Evolutionary conservation across 2,797 vertebrate genomes (phyloP), one percentile per base, ranked within the genome.

Genomic region (Pterois miles): DNA sequence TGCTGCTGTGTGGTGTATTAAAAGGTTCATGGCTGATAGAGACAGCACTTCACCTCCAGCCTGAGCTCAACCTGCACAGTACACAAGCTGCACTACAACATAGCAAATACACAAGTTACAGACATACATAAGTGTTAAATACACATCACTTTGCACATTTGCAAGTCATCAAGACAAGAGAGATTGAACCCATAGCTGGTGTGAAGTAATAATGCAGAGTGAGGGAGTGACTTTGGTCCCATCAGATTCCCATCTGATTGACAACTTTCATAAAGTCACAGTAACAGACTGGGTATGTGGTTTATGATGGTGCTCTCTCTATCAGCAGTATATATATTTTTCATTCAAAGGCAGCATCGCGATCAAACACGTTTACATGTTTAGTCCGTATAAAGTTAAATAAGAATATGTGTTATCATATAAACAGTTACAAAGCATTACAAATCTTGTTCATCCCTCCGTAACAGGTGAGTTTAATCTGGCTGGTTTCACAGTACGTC

Each of bases 241-340:
- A 92, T 91, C 94, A 92, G 94, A 95, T 95, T 96, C 95, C 94
- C 94, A 96, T 94, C 94, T 92, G 92, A 92, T 89, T 57, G 92
- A 94, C 93, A 76, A 71, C 86, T 88, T 84, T 68, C 27, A 50
- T 91, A 76, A 91, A 94, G 92, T 92, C 94, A 93, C 89, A 57
- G 43, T 46, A 29, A 56, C 64, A 58, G 54, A 66, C 46, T 31
- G 36, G 60, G 11, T 23, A 22, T 52, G 50, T 22, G n/a, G 20
- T 71, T 63, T 38, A 25, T 6, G 22, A 70, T 46, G 18, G 25
- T 34, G 57, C 29, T 84, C 78, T 74, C 75, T 81, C 57, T 38
- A 60, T 79, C 65, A 54, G 65, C 50, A 18, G 31, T 14, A 50
- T n/a, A 36, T 8, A 9, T 76, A 52, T 40, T 54, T 46, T 57